Percentiles rank a stretch among this genome's conserved stretches.
These are phyloP conservation scores for Brachionus sp. DNA, from an alignment of 1,140 invertebrate genomes.

Conservation along the genomic window DNA sequence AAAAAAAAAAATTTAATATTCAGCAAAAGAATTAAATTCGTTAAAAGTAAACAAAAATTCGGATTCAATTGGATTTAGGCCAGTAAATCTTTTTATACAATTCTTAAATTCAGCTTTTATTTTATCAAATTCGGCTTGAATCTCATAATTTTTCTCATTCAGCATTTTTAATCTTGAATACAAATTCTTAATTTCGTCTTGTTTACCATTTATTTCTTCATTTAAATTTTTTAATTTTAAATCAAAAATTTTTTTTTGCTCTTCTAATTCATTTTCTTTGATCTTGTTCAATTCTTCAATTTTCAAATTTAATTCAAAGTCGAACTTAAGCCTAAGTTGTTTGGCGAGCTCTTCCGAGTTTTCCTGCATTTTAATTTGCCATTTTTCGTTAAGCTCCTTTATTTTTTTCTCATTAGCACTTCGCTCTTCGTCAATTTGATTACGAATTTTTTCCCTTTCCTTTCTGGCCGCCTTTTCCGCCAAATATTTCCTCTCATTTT, in stretches of 20 bases:
- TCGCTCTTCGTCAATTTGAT: background rate
- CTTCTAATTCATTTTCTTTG: background rate
- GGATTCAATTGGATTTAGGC: background rate
- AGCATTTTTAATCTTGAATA: background rate
- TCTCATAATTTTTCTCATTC: background rate
- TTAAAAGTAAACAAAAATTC: conserved; percentile 30
- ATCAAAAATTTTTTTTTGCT: background rate
- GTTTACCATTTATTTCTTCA: background rate
- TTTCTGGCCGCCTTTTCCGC: background rate
- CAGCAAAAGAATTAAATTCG: background rate
- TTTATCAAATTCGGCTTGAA: background rate
- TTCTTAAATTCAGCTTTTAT: background rate
- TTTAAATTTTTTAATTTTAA: background rate
- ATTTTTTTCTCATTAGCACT: background rate
- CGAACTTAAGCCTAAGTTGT: background rate
- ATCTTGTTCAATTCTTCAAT: background rate
- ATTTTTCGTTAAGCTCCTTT: background rate
- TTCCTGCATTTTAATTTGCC: background rate
- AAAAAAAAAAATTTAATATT: background rate
- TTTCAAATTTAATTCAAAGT: background rate
- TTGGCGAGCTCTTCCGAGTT: background rate
- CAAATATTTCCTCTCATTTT: background rate
- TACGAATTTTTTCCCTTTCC: background rate
- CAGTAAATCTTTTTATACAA: background rate
- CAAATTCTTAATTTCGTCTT: background rate